Conservation (phyloP, 1,140 invertebrate genomes). For the Zaprionus inermis region DNA sequence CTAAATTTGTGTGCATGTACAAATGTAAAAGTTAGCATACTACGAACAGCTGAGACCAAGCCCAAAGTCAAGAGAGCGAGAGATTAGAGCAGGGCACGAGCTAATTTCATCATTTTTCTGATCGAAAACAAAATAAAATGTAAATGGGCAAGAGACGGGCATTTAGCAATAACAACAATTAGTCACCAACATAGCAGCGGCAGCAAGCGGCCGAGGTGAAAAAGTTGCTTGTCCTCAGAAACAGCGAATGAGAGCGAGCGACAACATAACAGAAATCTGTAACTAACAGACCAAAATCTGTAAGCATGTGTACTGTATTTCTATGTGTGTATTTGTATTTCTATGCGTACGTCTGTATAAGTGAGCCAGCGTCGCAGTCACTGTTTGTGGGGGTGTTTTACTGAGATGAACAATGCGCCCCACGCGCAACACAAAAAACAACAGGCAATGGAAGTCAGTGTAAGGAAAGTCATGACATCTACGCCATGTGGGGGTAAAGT, state of each 20-base stretch:
- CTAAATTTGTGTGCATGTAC: neutral
- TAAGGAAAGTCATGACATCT: conserved; percentile 15
- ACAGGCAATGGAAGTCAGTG: conserved; percentile 8
- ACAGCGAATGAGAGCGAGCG: conserved; percentile 31
- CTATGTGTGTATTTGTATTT: neutral
- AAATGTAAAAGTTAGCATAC: neutral
- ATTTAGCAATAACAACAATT: conserved; percentile 42
- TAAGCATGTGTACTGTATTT: neutral
- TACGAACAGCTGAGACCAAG: conserved; percentile 16
- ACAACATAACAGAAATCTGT: conserved; percentile 13
- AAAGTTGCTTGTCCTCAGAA: conserved; percentile 28
- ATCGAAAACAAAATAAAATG: conserved; percentile 31
- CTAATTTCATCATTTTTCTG: conserved; percentile 26
- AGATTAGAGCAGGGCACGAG: neutral
- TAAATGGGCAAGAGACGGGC: conserved; percentile 19
- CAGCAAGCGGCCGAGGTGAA: conserved; percentile 30
- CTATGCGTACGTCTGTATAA: neutral
- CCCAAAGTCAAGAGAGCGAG: conserved; percentile 12
- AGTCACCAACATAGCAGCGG: conserved; percentile 32
- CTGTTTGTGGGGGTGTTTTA: conserved; percentile 34
- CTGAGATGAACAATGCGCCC: conserved; percentile 37
- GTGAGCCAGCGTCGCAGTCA: neutral
- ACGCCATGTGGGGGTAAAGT: conserved; percentile 2
- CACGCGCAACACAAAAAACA: conserved; percentile 34
- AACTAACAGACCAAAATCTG: conserved; percentile 1